Evolutionary conservation across 2,797 vertebrate species (phyloP).

Genomic region (Danionella dracula): DNA sequence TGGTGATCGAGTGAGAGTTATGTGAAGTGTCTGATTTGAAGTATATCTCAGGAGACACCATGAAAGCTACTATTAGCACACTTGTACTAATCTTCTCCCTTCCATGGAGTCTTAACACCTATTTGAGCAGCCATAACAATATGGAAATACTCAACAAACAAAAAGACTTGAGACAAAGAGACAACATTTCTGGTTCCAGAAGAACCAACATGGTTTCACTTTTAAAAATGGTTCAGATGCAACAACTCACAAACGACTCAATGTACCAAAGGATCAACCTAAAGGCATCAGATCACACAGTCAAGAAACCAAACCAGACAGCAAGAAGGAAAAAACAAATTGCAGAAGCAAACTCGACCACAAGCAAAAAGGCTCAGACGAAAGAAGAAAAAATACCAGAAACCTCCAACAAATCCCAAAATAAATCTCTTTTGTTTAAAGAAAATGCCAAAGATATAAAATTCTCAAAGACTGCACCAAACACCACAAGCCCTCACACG

Average conservation of each 20-base stretch:
- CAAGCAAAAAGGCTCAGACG: neutral
- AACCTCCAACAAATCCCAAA: neutral
- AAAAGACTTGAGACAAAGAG: neutral
- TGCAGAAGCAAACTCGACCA: neutral
- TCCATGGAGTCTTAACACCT: slow-evolving; percentile 23
- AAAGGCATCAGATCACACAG: neutral
- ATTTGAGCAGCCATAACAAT: neutral
- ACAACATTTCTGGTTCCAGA: neutral
- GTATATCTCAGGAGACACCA: neutral
- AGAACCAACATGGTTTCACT: neutral
- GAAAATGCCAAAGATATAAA: neutral
- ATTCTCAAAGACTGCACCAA: neutral
- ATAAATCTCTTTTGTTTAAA: neutral
- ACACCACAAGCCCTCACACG: neutral
- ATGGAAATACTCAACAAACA: neutral
- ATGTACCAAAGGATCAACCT: neutral
- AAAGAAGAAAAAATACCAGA: neutral
- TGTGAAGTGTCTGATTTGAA: neutral
- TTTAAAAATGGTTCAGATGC: neutral
- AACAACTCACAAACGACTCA: neutral
- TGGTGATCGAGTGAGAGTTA: no score
- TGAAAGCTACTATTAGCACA: slow-evolving; percentile 14
- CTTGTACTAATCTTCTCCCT: slow-evolving; percentile 43
- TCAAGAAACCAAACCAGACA: neutral
- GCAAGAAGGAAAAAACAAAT: neutral